phyloP scores from a whole-genome alignment of 2,113 vertebrate genomes.

The Drymodes brunneopygia region DNA sequence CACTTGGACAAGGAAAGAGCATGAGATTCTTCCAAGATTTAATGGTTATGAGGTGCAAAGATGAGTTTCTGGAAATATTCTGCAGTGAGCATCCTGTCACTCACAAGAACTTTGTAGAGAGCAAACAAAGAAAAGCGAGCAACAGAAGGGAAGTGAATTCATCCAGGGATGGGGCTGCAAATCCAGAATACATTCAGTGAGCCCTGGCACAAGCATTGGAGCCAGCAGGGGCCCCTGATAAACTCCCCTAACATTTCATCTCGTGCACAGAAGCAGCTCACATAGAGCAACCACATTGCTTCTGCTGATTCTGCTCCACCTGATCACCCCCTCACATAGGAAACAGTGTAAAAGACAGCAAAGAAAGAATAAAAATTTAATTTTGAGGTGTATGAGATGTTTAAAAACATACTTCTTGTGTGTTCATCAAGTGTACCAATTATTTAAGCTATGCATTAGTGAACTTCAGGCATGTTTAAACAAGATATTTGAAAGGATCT shows the following conservation, averaged over 20 bases:
- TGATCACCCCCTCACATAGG: neutral
- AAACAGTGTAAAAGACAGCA: neutral
- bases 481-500: neutral
- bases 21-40: neutral
- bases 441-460: neutral
- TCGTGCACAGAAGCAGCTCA: neutral
- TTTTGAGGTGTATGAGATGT: neutral
- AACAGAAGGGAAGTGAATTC: neutral
- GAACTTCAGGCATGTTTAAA: neutral
- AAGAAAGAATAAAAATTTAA: neutral
- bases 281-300: fast-evolving
- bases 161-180: neutral
- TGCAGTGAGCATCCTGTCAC: neutral
- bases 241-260: neutral
- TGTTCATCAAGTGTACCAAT: neutral
- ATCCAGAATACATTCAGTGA: neutral
- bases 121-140: fast-evolving
- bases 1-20: neutral
- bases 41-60: neutral
- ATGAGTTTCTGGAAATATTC: neutral
- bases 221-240: neutral
- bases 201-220: neutral
- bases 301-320: neutral
- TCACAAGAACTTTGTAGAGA: neutral
- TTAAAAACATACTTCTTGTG: neutral